phyloP scores from a whole-genome alignment of 92 coral and sea anemone species.

The Umimayanthus kanabou region DNA sequence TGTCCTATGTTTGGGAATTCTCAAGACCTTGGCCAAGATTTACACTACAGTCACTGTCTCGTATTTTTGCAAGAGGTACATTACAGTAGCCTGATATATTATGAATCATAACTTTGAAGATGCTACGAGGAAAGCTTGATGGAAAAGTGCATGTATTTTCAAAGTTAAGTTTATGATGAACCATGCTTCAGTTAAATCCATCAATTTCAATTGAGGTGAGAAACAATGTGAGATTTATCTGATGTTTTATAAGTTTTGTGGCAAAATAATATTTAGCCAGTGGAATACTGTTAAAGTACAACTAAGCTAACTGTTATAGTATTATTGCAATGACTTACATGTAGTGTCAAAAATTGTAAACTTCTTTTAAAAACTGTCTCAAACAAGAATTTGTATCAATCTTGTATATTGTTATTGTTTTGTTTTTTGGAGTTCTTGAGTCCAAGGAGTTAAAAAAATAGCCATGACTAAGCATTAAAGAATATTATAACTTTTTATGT shows the following conservation, averaged over 20 bases:
- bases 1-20: neutral
- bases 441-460: too few relatives aligned
- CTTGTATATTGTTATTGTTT: neutral
- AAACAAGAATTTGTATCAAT: neutral
- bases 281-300: neutral
- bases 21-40: neutral
- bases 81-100: neutral
- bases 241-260: neutral
- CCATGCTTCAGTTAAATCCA: conserved; percentile 24
- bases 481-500: neutral
- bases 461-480: too few relatives aligned
- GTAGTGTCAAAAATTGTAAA: neutral
- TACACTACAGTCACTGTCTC: neutral
- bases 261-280: neutral
- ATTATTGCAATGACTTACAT: neutral
- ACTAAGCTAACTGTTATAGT: neutral
- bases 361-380: neutral
- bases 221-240: neutral
- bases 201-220: conserved; percentile 33
- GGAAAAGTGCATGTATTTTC: neutral
- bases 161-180: neutral
- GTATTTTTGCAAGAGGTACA: neutral
- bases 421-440: too few relatives aligned
- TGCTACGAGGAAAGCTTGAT: neutral
- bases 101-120: neutral